Evolutionary conservation across 1,140 invertebrate genomes (phyloP).

Genomic region (Trichonephila inaurata): DNA sequence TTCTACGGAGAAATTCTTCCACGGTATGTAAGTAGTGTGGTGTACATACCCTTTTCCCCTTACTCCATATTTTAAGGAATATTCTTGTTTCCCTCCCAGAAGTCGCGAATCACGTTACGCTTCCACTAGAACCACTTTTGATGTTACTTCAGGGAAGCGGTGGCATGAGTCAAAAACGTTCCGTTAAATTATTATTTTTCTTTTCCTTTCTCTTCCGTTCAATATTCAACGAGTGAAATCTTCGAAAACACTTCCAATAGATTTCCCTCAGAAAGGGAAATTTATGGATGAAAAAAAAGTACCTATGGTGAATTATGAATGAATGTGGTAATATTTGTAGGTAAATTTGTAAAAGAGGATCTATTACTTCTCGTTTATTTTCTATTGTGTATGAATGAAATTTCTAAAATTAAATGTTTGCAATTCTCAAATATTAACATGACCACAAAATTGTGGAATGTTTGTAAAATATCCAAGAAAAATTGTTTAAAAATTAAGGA

Average conservation of each 20-base stretch:
- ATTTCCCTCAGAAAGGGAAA: neutral
- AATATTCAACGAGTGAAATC: conserved; percentile 2
- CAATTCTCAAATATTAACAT: no score
- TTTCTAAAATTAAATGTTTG: no score
- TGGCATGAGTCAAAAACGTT: conserved; percentile 56
- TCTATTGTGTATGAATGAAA: no score
- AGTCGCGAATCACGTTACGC: conserved; percentile 32
- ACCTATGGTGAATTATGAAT: neutral
- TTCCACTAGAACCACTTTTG: neutral
- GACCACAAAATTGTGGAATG: no score
- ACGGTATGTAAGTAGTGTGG: conserved; percentile 38
- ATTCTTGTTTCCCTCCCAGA: neutral
- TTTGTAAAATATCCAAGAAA: no score
- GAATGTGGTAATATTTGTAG: neutral
- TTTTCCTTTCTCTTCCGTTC: neutral
- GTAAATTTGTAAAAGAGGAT: no score
- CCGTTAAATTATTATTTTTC: neutral
- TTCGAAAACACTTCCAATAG: neutral
- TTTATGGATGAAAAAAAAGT: neutral
- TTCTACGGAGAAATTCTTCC: conserved; percentile 51
- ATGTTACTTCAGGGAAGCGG: conserved; percentile 31
- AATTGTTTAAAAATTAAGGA: no score
- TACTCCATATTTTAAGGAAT: conserved; percentile 59
- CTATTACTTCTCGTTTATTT: no score
- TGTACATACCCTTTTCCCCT: conserved; percentile 48